Evolutionary conservation across 2,113 vertebrate species (phyloP).

Genomic region (Oreocharis arfaki): DNA sequence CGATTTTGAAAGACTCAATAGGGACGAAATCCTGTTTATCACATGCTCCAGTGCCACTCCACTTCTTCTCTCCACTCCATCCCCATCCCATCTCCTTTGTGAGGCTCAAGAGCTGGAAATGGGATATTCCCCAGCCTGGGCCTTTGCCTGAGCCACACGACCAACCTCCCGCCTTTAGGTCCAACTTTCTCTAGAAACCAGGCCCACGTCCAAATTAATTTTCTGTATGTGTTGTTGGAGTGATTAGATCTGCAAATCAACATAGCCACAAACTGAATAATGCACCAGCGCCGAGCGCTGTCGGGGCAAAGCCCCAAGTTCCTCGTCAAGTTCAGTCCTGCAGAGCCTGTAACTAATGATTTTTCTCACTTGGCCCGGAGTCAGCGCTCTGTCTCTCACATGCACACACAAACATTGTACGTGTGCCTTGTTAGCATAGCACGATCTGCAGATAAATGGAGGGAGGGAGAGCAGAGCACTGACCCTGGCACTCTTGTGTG

Average conservation of each 20-base stretch:
- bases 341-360: conserved; percentile 63
- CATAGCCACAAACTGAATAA: conserved; percentile 61
- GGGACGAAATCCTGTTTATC: not conserved
- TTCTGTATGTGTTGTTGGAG: conserved; percentile 55
- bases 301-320: conserved; percentile 38
- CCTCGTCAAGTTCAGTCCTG: conserved; percentile 59
- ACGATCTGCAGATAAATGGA: conserved; percentile 7
- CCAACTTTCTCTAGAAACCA: conserved; percentile 67
- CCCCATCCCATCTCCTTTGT: not conserved
- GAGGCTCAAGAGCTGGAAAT: not conserved
- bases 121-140: not conserved
- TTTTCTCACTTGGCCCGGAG: conserved; percentile 46
- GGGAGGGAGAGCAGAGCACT: not conserved
- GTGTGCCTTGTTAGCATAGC: conserved; percentile 54
- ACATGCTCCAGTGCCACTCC: not conserved
- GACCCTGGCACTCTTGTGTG: rapidly evolving
- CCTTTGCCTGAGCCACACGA: conserved; percentile 37
- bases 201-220: conserved; percentile 61
- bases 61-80: not conserved
- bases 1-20: not conserved
- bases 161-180: conserved; percentile 58
- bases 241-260: conserved; percentile 66
- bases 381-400: conserved; percentile 39
- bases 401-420: conserved; percentile 56
- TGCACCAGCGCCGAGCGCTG: conserved; percentile 29